These are phyloP conservation scores for Catalaphyllia jardinei DNA, from an alignment of 64 coral and sea anemone species.

Conservation along the genomic window DNA sequence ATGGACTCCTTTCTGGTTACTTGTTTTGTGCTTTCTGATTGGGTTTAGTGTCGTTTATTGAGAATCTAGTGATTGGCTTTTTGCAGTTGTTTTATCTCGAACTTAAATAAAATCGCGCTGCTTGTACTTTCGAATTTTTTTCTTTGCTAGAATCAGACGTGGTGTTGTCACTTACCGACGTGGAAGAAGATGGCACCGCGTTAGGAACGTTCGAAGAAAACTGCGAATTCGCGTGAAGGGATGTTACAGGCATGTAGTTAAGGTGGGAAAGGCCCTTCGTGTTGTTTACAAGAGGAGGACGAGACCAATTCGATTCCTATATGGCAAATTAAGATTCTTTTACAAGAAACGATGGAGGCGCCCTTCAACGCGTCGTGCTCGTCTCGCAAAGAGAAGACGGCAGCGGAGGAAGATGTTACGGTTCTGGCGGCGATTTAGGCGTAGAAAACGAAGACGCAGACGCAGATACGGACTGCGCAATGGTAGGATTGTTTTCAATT, in stretches of 20 bases:
- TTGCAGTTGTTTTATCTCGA: too few species aligned
- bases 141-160: neutral
- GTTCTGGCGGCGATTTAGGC: neutral
- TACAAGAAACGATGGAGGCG: neutral
- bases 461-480: neutral
- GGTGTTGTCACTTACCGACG: neutral
- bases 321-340: constrained; percentile 3
- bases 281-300: neutral
- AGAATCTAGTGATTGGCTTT: too few species aligned
- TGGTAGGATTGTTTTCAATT: neutral
- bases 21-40: too few species aligned
- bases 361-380: constrained; percentile 6
- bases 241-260: neutral
- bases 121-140: neutral
- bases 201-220: neutral
- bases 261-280: neutral
- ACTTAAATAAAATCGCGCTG: too few species aligned
- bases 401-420: neutral
- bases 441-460: neutral
- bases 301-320: neutral
- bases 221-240: neutral
- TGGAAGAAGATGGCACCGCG: neutral
- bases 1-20: too few species aligned
- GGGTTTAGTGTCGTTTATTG: too few species aligned
- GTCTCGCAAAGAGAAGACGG: constrained; percentile 2